Base-by-base conservation (phyloP, 2,888 invertebrate genomes). In the Ophioninae sp. region DNA sequence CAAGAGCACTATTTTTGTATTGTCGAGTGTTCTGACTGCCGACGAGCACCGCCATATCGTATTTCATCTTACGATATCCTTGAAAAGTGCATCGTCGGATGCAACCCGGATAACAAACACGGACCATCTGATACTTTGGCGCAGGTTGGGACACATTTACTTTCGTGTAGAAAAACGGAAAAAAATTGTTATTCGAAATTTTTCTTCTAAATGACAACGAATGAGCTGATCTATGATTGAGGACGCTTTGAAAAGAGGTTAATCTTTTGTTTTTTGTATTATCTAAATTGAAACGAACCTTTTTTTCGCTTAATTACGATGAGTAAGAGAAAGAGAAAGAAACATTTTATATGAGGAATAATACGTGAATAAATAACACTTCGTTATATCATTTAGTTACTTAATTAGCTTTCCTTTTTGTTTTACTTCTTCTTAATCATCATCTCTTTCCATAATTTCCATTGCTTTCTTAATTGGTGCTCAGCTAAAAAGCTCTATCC, bases 1-100 rank as follows among this genome's bases (percentile, higher is more conserved):
- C 37, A 50, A 78, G 6, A 6, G 50, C 17, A 50, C 50, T 30
- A 50, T 61, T 73, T 23, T 61, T 73, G 44, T n/a, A 73, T 61
- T 61, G 8, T 23, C 7, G 0, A 21, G 57, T 39, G 21, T n/a
- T 61, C 17, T n/a, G 8, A 41, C 17, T 21, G 10, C 6, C 21
- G 44, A 73, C 41, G n/a, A 61, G 50, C 50, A 50, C 50, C 50
- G 50, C 17, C 50, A 5, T 50, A 50, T 50, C 50, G 50, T 17
- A 50, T 50, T 50, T 50, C 50, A 13, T 50, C 17, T 13, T 50
- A 50, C 50, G 17, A 5, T 17, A 50, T 50, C 17, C 50, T 50
- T 50, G 17, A 50, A 10, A 50, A 50, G 50, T 50, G 50, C 50
- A 50, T 17, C 50, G 50, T 13, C 50, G 13, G 50, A 17, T 50